A percentile compares a stretch with the other conserved stretches of the same genome.
Evolutionary conservation across 2,797 vertebrate genomes (phyloP).

Genomic region (Bucorvus abyssinicus): DNA sequence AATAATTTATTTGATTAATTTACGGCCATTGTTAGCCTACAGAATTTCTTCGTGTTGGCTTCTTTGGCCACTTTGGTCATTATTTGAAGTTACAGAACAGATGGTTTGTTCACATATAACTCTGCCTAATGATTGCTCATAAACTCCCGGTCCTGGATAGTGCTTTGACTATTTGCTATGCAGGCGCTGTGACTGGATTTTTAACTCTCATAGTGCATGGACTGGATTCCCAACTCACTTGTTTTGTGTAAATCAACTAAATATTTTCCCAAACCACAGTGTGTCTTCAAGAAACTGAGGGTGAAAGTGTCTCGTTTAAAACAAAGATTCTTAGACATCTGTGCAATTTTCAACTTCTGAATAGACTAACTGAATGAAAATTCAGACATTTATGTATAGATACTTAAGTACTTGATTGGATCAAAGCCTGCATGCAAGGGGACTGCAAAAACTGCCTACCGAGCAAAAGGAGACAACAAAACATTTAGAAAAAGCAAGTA

Average conservation of each 20-base stretch:
- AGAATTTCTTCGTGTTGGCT: slow-evolving; percentile 1
- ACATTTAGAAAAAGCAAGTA: background rate
- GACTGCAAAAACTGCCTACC: background rate
- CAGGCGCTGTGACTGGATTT: slow-evolving; percentile 26
- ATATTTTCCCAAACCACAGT: background rate
- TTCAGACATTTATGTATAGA: background rate
- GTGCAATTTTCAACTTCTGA: background rate
- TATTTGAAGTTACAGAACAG: slow-evolving; percentile 49
- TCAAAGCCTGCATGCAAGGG: background rate
- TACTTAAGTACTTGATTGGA: background rate
- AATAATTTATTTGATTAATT: slow-evolving; percentile 21
- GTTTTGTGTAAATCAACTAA: background rate
- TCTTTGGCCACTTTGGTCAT: slow-evolving; percentile 18
- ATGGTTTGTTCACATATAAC: slow-evolving; percentile 57
- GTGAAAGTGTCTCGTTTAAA: background rate
- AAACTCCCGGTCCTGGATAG: slow-evolving; percentile 20
- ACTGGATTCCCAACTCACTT: background rate
- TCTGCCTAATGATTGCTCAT: slow-evolving; percentile 41
- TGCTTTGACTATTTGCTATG: slow-evolving; percentile 2
- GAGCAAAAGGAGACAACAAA: background rate
- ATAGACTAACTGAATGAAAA: background rate
- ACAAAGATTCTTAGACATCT: background rate
- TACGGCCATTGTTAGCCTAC: background rate
- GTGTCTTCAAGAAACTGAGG: background rate
- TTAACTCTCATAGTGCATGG: background rate